Conservation (phyloP, 2,113 vertebrate species). For the Peromyscus maniculatus region DNA sequence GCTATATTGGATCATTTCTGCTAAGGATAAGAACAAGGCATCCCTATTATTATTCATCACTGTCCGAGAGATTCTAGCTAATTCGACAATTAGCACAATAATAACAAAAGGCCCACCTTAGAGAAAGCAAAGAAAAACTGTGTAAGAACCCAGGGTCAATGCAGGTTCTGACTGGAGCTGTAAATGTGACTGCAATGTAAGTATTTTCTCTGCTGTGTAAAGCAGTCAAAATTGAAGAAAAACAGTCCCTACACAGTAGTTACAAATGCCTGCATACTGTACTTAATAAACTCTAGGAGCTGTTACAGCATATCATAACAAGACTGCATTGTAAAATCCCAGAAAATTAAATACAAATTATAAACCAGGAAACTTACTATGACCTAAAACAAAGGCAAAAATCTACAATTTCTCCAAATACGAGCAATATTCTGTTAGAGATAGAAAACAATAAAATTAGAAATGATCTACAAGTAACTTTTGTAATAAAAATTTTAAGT, state of each 20-base stretch:
- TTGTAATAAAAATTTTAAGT: background rate
- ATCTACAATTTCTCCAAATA: background rate
- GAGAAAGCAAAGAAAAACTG: background rate
- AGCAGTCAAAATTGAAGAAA: conserved; percentile 2
- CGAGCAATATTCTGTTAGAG: background rate
- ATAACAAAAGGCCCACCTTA: background rate
- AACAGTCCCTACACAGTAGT: background rate
- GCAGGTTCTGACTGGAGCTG: background rate
- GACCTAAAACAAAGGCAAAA: background rate
- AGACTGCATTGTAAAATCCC: background rate
- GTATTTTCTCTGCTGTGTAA: background rate
- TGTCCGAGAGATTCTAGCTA: background rate
- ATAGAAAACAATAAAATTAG: background rate
- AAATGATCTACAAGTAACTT: background rate
- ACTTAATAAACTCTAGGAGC: background rate
- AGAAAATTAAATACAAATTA: background rate
- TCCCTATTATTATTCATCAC: background rate
- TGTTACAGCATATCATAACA: background rate
- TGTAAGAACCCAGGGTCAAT: background rate
- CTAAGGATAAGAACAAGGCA: background rate
- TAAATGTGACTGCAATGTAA: background rate
- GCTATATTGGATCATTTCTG: background rate
- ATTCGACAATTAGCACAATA: background rate
- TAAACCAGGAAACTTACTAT: background rate
- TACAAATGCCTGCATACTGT: background rate